phyloP scores from a whole-genome alignment of 2,113 vertebrate genomes.

The Ceyx margarethae region DNA sequence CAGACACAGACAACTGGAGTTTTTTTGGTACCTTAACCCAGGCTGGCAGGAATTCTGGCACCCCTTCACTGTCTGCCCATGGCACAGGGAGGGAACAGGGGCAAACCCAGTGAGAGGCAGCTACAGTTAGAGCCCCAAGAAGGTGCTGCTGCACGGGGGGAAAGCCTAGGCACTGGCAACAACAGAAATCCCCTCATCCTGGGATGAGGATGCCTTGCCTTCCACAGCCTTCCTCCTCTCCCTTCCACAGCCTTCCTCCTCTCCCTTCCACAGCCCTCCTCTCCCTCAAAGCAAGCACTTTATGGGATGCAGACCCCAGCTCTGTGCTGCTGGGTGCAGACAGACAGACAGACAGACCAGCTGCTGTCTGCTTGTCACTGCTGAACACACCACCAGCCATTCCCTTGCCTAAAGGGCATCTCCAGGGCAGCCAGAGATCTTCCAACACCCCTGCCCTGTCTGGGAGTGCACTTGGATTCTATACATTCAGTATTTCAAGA shows the following conservation, averaged over 20 bases:
- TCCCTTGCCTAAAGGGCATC: too few relatives aligned
- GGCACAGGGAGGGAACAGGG: background rate
- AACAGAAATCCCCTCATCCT: background rate
- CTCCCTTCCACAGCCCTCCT: background rate
- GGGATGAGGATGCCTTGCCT: background rate
- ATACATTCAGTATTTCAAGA: fast-evolving
- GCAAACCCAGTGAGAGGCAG: background rate
- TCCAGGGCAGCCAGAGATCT: too few relatives aligned
- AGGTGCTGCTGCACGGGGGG: background rate
- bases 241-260: too few relatives aligned
- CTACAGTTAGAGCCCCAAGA: fast-evolving
- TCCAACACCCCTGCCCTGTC: too few relatives aligned
- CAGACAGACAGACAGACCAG: too few relatives aligned
- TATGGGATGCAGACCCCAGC: too few relatives aligned
- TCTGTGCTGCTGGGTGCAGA: too few relatives aligned
- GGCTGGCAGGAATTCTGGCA: background rate
- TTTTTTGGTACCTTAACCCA: background rate
- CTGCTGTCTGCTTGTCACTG: too few relatives aligned
- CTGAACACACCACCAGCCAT: too few relatives aligned
- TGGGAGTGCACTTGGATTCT: background rate
- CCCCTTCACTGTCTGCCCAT: too few relatives aligned
- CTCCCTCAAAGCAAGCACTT: too few relatives aligned
- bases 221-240: background rate
- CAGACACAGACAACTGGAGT: background rate
- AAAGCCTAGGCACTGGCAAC: background rate